Base-by-base conservation (phyloP, 1,140 invertebrate genomes). In the Drosophila repleta region DNA sequence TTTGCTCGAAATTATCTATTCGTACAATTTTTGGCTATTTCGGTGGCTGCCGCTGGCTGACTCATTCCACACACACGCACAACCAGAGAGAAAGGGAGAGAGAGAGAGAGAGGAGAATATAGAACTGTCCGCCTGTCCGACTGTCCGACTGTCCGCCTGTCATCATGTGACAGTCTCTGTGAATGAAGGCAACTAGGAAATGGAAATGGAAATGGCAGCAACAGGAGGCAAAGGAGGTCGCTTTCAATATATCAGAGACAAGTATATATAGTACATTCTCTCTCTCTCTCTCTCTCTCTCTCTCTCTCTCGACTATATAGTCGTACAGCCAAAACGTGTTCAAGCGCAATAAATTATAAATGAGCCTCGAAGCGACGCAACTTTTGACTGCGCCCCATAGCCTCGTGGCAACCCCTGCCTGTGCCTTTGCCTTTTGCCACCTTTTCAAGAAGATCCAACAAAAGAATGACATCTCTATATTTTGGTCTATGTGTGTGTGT, bases 291-390 rank as follows among this genome's bases (percentile, higher is more conserved):
- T 15, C 15, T 29, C 15, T 43, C 1, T 13, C 10, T 2, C 8
- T 35, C 2, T 35, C 49, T 51, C 21, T 61, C n/a, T 45, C 29
- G 3, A 3, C 41, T 45, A 57, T 63, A 53, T 49, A 49, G 18
- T 26, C 45, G 63, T 55, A 52, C 56, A 37, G 6, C 37, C 49
- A 37, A 84, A 84, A 84, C 80, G 76, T 84, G 81, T 84, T 84
- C 80, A 68, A 79, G 76, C 80, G 56, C 73, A 71, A 84, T 84
- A 79, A 84, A 84, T 84, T 84, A 84, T 76, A 73, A 75, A 76
- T 76, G 74, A 76, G 69, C 74, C 74, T 18, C 45, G 65, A 78
- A 64, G 66, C 60, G 56, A 74, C 64, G 73, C 69, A 72, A 72
- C 57, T 75, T 72, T 72, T 52, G 73, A 58, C 58, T 63, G 48